Evolutionary conservation across 2,888 invertebrate genomes (phyloP), one percentile per base, ranked within the genome.

Genomic region (Drosophila trichaetosa): DNA sequence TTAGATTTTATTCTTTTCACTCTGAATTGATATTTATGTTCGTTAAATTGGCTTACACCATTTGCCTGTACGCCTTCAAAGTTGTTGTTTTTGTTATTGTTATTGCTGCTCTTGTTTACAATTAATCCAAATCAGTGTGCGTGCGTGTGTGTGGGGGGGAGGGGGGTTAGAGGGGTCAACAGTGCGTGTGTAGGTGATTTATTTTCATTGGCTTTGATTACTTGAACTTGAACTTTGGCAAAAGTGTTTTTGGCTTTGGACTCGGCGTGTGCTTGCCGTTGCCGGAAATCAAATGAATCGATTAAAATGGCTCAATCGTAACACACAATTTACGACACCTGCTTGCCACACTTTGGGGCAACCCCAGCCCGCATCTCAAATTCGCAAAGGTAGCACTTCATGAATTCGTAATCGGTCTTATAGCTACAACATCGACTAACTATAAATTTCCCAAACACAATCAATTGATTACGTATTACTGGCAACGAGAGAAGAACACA

Each of bases 1-100:
- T 36, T 36, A 6, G 11, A 42, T 70, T 74, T 62, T 62, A 58
- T 60, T 64, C 49, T 56, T 68, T 68, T 68, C 34, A 54, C 54
- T 67, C 54, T 65, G 31, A 67, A 83, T 80, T 68, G 83, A 83
- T 80, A 85, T 84, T 86, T 88, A 88, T 79, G 87, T 56, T 56
- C 70, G 62, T 71, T 69, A 73, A 83, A 86, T 88, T 73, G 79
- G 86, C 78, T 86, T 86, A 83, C 69, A 70, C 67, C 57, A 78
- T 85, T 87, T 80, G 65, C 69, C 75, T 68, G 65, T 67, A 54
- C 63, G 71, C 56, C 52, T 34, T 51, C 48, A 54, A 13, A 18
- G 38, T 21, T 54, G 66, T 11, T 67, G 34, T 34, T 33, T 4
- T 16, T 51, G 34, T 27, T 27, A 13, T 6, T 48, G 31, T 33